These are phyloP conservation scores for Australoheros scitulus DNA, from an alignment of 2,113 vertebrate genomes.

Conservation along the genomic window DNA sequence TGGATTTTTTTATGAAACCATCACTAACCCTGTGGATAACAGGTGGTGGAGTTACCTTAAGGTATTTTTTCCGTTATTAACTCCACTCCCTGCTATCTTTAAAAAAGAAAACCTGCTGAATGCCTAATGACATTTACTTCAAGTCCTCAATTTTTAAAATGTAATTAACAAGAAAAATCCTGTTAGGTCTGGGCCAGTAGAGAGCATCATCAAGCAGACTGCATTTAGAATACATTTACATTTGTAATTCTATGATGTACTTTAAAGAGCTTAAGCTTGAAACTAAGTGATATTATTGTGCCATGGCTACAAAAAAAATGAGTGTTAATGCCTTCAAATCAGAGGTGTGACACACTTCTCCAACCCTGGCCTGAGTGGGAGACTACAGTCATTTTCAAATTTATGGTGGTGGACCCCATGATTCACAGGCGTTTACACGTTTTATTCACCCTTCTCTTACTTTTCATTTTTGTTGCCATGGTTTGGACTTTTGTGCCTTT, in stretches of 20 bases:
- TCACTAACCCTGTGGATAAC: not conserved
- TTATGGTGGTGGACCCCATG: not conserved
- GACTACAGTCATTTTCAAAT: not conserved
- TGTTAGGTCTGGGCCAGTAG: not conserved
- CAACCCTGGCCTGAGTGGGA: not conserved
- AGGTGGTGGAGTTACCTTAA: not conserved
- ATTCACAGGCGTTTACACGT: not conserved
- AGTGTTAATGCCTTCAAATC: not conserved
- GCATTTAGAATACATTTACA: conserved; percentile 1
- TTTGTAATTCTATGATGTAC: not conserved
- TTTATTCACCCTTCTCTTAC: not conserved
- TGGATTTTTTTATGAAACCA: not conserved
- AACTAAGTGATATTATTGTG: not conserved
- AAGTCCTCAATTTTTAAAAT: not conserved
- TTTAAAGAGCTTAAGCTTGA: not conserved
- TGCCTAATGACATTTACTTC: not conserved
- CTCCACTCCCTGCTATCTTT: not conserved
- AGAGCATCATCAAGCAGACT: not conserved
- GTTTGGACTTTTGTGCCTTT: not conserved
- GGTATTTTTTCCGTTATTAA: not conserved
- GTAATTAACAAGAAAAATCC: not conserved
- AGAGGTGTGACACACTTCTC: not conserved
- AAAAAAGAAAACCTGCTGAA: not conserved
- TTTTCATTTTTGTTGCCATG: not conserved
- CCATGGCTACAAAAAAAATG: not conserved